Conservation (phyloP, 2,113 vertebrate genomes). For the Archilochus colubris region DNA sequence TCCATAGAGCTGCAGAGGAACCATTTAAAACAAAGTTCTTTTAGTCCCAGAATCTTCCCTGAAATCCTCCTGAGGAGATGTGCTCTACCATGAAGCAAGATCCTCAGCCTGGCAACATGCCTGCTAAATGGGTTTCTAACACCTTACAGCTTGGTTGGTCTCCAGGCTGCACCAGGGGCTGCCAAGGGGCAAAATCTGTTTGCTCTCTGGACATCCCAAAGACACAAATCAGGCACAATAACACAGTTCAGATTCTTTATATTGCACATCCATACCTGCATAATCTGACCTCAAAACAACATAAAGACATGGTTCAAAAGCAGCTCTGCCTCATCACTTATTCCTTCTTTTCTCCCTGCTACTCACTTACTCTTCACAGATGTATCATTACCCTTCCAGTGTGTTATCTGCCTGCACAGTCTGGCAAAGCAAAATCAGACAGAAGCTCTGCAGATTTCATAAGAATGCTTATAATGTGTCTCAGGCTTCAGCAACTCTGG, state of each 20-base stretch:
- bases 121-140: background rate
- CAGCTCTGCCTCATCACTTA: background rate
- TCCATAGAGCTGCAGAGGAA: background rate
- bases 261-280: accelerated
- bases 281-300: background rate
- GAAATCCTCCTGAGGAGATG: background rate
- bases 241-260: accelerated
- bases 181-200: background rate
- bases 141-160: accelerated
- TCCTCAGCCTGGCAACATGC: background rate
- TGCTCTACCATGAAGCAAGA: background rate
- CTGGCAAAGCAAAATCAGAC: background rate
- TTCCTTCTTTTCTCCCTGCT: background rate
- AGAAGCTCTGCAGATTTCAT: background rate
- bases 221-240: background rate
- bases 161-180: accelerated
- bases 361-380: background rate
- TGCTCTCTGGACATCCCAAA: background rate
- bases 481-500: slow-evolving; percentile 11
- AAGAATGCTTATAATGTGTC: background rate
- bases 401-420: background rate
- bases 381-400: background rate
- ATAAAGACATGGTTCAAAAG: background rate
- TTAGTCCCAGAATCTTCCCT: background rate
- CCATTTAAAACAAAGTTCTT: background rate